A percentile compares a stretch with the other conserved stretches of the same genome.
Evolutionary conservation across 1,140 invertebrate species (phyloP).

Genomic region (Palaemon carinicauda): DNA sequence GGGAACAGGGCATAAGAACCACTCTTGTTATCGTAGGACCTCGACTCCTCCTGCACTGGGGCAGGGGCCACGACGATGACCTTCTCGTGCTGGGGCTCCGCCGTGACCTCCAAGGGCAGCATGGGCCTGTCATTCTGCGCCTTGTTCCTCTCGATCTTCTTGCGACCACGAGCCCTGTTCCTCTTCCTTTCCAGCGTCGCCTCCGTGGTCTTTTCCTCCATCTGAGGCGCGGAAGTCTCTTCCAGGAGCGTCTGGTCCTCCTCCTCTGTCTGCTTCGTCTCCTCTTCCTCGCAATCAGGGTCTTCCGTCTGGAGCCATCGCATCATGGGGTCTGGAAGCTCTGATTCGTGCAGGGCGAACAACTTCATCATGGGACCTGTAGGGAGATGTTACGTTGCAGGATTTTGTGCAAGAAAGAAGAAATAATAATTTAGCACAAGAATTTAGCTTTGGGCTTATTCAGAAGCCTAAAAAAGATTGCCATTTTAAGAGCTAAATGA

Average conservation of each 20-base stretch:
- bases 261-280: neutral
- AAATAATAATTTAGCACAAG: too few relatives aligned
- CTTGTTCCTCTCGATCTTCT: neutral
- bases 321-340: conserved; percentile 27
- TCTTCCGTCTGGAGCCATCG: conserved; percentile 16
- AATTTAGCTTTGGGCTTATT: too few relatives aligned
- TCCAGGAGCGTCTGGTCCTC: neutral
- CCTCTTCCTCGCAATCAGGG: conserved; percentile 25
- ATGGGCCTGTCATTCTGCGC: neutral
- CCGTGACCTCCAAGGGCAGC: neutral
- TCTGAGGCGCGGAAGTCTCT: too few relatives aligned
- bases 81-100: neutral
- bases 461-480: too few relatives aligned
- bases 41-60: neutral
- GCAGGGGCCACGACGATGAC: neutral
- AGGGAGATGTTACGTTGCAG: neutral
- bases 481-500: too few relatives aligned
- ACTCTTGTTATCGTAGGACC: neutral
- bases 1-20: neutral
- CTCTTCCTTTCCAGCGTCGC: neutral
- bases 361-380: conserved; percentile 30
- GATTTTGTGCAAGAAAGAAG: too few relatives aligned
- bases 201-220: neutral
- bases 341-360: conserved; percentile 20
- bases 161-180: neutral